Conservation (phyloP, 2,113 vertebrate genomes). For the Bombycilla garrulus region DNA sequence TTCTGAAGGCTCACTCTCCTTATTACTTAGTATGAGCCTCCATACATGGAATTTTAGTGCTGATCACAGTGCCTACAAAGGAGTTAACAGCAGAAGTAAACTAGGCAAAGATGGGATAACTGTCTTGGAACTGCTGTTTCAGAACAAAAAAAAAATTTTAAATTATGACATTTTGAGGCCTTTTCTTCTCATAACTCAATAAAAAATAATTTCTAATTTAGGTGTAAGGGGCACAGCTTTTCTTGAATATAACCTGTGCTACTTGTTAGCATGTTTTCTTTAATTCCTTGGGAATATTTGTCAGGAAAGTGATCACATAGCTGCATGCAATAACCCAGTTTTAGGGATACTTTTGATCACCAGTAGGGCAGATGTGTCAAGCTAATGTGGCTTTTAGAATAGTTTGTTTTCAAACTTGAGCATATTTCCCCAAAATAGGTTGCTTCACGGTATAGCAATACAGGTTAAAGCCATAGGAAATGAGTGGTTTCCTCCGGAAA, state of each 20-base stretch:
- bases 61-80: neutral
- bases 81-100: neutral
- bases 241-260: neutral
- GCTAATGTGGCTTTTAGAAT: neutral
- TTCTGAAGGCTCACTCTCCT: neutral
- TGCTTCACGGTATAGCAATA: neutral
- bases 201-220: neutral
- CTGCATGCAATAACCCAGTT: neutral
- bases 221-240: neutral
- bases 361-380: neutral
- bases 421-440: neutral
- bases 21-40: neutral
- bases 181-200: neutral
- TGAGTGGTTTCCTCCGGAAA: neutral
- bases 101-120: neutral
- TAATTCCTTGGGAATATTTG: neutral
- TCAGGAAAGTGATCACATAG: neutral
- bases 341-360: slow-evolving; percentile 11
- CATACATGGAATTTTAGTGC: neutral
- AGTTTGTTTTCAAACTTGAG: neutral
- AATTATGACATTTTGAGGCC: neutral
- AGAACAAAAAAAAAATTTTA: neutral
- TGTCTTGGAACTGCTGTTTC: neutral
- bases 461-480: neutral
- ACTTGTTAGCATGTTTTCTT: neutral